These are phyloP conservation scores for Botia kubotai DNA, from an alignment of 2,797 vertebrate genomes.

Conservation along the genomic window DNA sequence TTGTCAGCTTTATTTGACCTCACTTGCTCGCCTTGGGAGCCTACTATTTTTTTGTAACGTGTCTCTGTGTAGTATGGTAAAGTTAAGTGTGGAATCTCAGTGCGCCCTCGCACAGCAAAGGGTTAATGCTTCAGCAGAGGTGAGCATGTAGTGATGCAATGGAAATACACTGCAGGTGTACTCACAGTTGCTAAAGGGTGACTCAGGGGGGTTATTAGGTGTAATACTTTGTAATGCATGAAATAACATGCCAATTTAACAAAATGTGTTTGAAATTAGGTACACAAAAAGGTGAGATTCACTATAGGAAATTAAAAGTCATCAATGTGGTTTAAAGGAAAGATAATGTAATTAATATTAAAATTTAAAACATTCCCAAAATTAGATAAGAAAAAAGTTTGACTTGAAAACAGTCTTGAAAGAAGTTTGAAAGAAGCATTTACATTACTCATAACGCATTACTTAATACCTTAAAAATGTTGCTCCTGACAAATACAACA, in stretches of 20 bases:
- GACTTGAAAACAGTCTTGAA: no score
- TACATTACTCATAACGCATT: no score
- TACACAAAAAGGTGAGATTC: background rate
- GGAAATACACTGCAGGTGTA: conserved; percentile 44
- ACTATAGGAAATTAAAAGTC: no score
- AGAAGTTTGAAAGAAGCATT: no score
- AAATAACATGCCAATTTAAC: conserved; percentile 26
- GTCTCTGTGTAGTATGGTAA: background rate
- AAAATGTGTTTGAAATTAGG: background rate
- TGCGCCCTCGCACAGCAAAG: conserved; percentile 24
- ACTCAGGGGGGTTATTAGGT: conserved; percentile 35
- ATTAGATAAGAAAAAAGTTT: no score
- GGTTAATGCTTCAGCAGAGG: conserved; percentile 35
- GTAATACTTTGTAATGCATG: conserved; percentile 33
- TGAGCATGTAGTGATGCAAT: conserved; percentile 49
- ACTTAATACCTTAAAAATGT: conserved; percentile 7
- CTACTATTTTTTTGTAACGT: conserved; percentile 25
- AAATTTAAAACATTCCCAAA: no score
- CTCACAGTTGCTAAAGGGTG: conserved; percentile 37
- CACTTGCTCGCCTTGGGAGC: conserved; percentile 16
- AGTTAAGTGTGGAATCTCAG: conserved; percentile 5
- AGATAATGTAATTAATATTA: no score
- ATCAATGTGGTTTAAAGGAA: no score
- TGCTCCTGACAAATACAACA: conserved; percentile 26
- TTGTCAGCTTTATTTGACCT: background rate